A percentile compares a stretch with the other conserved stretches of the same genome.
Evolutionary conservation across 2,888 invertebrate species (phyloP).

Genomic region (Brachyptera risi): DNA sequence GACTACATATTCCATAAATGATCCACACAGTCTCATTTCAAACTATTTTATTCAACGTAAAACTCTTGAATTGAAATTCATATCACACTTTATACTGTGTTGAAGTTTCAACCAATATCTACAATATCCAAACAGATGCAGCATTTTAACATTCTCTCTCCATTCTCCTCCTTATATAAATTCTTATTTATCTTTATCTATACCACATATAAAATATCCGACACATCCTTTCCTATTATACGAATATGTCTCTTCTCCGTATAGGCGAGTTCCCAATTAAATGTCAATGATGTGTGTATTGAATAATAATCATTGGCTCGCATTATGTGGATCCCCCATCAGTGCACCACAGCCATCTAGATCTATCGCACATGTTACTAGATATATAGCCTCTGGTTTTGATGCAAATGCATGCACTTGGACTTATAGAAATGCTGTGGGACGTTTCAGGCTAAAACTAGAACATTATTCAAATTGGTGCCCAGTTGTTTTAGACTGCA

Average conservation of each 20-base stretch:
- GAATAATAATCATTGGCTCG: constrained; percentile 13
- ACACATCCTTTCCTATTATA: not conserved
- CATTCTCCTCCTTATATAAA: not conserved
- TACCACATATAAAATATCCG: not conserved
- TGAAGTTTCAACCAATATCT: no score
- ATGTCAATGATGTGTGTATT: not conserved
- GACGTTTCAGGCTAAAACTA: no score
- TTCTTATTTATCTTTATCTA: constrained; percentile 16
- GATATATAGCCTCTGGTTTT: not conserved
- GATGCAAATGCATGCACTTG: constrained; percentile 21
- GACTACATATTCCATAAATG: no score
- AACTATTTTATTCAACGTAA: no score
- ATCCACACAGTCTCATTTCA: no score
- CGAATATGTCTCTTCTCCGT: not conserved
- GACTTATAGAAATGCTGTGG: no score
- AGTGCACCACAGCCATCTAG: not conserved
- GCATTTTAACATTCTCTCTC: not conserved
- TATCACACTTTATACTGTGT: no score
- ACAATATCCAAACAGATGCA: not conserved
- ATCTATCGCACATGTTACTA: not conserved
- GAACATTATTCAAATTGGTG: no score
- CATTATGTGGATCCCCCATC: not conserved
- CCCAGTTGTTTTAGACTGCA: no score
- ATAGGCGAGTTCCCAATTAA: constrained; percentile 13
- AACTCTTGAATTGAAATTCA: no score